Conservation (phyloP, 2,113 vertebrate genomes). For the Oncorhynchus keta region DNA sequence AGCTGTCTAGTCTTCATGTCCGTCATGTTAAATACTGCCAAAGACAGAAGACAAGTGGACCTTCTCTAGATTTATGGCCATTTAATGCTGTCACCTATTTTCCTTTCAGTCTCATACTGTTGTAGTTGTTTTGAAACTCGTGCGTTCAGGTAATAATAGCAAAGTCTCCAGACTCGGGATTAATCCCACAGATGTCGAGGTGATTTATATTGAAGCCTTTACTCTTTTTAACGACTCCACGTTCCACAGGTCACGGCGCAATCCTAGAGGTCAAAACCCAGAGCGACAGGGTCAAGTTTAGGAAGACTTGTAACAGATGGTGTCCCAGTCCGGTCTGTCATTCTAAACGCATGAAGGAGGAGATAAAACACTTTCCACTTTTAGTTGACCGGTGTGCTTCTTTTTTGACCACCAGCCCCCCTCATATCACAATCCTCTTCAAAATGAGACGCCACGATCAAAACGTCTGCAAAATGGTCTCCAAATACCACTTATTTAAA, state of each 20-base stretch:
- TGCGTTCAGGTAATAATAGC: slow-evolving; percentile 28
- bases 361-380: slow-evolving; percentile 7
- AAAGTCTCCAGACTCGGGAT: slow-evolving; percentile 40
- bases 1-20: slow-evolving; percentile 36
- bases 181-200: slow-evolving; percentile 38
- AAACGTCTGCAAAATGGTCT: slow-evolving; percentile 57
- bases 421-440: slow-evolving; percentile 21
- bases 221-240: slow-evolving; percentile 11
- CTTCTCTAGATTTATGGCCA: not conserved
- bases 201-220: slow-evolving; percentile 35
- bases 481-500: slow-evolving; percentile 63
- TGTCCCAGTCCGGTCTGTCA: slow-evolving; percentile 61
- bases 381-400: slow-evolving; percentile 59
- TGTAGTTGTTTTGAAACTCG: slow-evolving; percentile 43
- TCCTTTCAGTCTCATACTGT: slow-evolving; percentile 17
- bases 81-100: too few species aligned
- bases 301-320: slow-evolving; percentile 68
- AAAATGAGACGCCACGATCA: slow-evolving; percentile 65
- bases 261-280: slow-evolving; percentile 46
- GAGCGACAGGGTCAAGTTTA: slow-evolving; percentile 67
- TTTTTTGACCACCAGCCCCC: slow-evolving; percentile 47
- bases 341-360: slow-evolving; percentile 50
- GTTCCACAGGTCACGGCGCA: not conserved
- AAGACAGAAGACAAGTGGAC: slow-evolving; percentile 49
- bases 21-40: slow-evolving; percentile 55